Evolutionary conservation across 2,888 invertebrate species (phyloP).

Genomic region (Torymus texanus): DNA sequence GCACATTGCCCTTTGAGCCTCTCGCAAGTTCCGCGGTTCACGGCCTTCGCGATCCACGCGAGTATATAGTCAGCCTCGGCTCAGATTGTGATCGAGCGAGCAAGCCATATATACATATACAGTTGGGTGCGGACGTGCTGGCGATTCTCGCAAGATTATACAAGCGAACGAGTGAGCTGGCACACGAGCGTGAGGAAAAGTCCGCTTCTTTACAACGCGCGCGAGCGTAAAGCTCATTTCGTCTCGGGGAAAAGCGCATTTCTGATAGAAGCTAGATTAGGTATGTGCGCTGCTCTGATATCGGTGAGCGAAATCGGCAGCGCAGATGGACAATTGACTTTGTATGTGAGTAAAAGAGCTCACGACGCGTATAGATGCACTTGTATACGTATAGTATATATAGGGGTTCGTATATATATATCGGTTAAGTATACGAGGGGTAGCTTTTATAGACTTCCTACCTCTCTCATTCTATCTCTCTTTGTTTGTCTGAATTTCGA

Average conservation of each 20-base stretch:
- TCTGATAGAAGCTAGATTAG: background rate
- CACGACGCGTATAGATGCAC: no score
- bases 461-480: background rate
- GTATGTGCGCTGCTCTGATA: background rate
- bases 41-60: constrained; percentile 15
- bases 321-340: constrained; percentile 23
- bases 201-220: constrained; percentile 12
- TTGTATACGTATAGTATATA: no score
- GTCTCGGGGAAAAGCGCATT: constrained; percentile 1
- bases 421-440: no score
- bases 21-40: no score
- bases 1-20: no score
- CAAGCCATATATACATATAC: constrained; percentile 53
- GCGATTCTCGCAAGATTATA: constrained; percentile 59
- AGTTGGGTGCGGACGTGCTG: constrained; percentile 61
- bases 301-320: background rate
- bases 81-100: constrained; percentile 18
- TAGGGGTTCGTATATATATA: no score
- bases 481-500: background rate
- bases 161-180: background rate
- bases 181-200: constrained; percentile 16
- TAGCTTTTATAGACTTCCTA: no score
- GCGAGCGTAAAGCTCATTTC: background rate
- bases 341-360: background rate
- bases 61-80: background rate